Evolutionary conservation across 2,888 invertebrate species (phyloP), one percentile per base, ranked within the genome.

Genomic region (Herminia tarsipennalis): DNA sequence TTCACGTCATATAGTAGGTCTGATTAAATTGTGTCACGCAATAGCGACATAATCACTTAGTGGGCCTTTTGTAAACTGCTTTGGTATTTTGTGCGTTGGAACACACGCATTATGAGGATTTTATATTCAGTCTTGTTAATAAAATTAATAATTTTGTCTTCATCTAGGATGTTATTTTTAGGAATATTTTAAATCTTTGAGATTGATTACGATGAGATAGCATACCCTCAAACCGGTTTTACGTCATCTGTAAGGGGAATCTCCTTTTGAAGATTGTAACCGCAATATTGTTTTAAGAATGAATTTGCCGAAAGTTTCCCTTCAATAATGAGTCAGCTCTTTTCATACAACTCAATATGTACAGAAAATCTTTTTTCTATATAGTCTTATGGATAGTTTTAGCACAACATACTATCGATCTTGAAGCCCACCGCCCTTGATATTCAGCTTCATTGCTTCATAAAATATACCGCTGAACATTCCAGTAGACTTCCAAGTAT

Each of bases 11-110:
- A 58, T 50, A 28, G 52, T 43, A 20, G 35, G 37, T 24, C 41
- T 65, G 52, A 64, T 60, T 66, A 67, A 70, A 70, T 73, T 59
- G 34, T 51, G 56, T 62, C 81, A 82, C 81, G 81, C 80, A 63
- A 81, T 63, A 56, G 52, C 47, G 58, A 68, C 66, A 58, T 79
- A 70, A 76, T 70, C 69, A 63, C 54, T 57, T 39, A 62, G 67
- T 59, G 46, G 61, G 61, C 64, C 8, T 56, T 64, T 62, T 58
- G 52, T 65, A 54, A 56, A 67, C 51, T 54, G 58, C 60, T 57
- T 49, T 37, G 45, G 47, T 53, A 66, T 56, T 56, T 58, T 42
- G 49, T 60, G 42, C 48, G 52, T 36, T 39, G n/a, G n/a, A n/a
- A 50, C 45, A 45, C 48, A 50, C 52, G 42, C 53, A 51, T 50